Evolutionary conservation across 2,888 invertebrate species (phyloP).

Genomic region (Cheilosia variabilis): DNA sequence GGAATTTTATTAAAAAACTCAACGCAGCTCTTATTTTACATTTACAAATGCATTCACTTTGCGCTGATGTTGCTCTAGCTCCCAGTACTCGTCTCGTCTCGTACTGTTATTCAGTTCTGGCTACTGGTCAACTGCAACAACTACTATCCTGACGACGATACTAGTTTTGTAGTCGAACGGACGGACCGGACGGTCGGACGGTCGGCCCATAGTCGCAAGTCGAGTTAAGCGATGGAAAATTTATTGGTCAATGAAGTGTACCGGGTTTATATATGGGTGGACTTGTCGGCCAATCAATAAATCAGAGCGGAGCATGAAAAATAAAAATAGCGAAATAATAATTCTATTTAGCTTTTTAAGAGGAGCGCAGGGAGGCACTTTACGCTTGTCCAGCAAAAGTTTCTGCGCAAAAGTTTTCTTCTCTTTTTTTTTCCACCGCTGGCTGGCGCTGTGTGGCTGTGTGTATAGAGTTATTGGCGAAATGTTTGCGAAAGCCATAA

Average conservation of each 20-base stretch:
- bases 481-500: slow-evolving; percentile 73
- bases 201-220: slow-evolving; percentile 49
- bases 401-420: slow-evolving; percentile 47
- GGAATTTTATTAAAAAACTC: slow-evolving; percentile 70
- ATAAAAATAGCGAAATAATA: slow-evolving; percentile 73
- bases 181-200: too few species aligned
- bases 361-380: slow-evolving; percentile 26
- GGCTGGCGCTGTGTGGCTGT: slow-evolving; percentile 10
- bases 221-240: slow-evolving; percentile 70
- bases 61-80: slow-evolving; percentile 13
- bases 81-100: not conserved
- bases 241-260: slow-evolving; percentile 75
- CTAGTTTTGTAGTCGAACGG: not conserved
- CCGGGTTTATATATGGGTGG: slow-evolving; percentile 73
- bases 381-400: slow-evolving; percentile 71
- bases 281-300: slow-evolving; percentile 74
- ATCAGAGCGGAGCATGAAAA: slow-evolving; percentile 53
- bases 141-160: slow-evolving; percentile 27
- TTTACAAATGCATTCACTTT: slow-evolving; percentile 70
- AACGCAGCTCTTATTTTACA: slow-evolving; percentile 64
- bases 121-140: slow-evolving; percentile 50
- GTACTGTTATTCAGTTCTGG: not conserved
- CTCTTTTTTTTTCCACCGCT: not conserved
- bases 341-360: slow-evolving; percentile 62
- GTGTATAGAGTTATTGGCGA: slow-evolving; percentile 65